Evolutionary conservation across 2,888 invertebrate genomes (phyloP).

Genomic region (Coenonympha arcania): DNA sequence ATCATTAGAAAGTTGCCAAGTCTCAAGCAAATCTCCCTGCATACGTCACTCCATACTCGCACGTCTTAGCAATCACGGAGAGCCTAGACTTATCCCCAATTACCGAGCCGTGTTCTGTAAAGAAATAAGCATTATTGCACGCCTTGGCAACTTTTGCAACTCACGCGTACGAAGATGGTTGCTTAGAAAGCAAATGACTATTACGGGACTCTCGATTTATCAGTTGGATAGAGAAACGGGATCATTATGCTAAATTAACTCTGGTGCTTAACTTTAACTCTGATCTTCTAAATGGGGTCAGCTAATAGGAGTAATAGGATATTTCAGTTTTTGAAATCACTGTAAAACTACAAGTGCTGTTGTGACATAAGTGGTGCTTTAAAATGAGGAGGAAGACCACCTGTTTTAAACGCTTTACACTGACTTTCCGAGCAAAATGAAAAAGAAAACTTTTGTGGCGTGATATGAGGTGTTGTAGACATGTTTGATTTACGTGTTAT

Average conservation of each 20-base stretch:
- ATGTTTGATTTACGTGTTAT: too few relatives aligned
- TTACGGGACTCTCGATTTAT: slow-evolving; percentile 24
- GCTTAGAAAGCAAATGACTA: slow-evolving; percentile 23
- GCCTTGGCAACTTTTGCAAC: slow-evolving; percentile 3
- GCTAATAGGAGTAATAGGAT: too few relatives aligned
- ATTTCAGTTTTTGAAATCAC: too few relatives aligned
- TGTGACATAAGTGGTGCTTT: too few relatives aligned
- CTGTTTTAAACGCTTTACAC: too few relatives aligned
- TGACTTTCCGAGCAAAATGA: too few relatives aligned
- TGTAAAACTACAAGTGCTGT: too few relatives aligned
- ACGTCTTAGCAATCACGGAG: slow-evolving; percentile 7
- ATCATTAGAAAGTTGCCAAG: not conserved
- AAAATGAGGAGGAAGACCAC: too few relatives aligned
- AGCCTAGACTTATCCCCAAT: slow-evolving; percentile 9
- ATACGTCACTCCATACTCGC: slow-evolving; percentile 7
- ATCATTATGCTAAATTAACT: not conserved
- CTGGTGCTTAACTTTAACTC: not conserved
- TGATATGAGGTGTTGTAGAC: too few relatives aligned
- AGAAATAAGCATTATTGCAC: slow-evolving; percentile 10
- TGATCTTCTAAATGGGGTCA: not conserved
- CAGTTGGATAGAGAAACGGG: slow-evolving; percentile 8
- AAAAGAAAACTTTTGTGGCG: too few relatives aligned
- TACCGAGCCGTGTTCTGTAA: slow-evolving; percentile 5
- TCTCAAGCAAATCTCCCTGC: not conserved
- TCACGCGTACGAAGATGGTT: slow-evolving; percentile 4